phyloP scores from a whole-genome alignment of 2,113 vertebrate genomes.

The Labrus mixtus region DNA sequence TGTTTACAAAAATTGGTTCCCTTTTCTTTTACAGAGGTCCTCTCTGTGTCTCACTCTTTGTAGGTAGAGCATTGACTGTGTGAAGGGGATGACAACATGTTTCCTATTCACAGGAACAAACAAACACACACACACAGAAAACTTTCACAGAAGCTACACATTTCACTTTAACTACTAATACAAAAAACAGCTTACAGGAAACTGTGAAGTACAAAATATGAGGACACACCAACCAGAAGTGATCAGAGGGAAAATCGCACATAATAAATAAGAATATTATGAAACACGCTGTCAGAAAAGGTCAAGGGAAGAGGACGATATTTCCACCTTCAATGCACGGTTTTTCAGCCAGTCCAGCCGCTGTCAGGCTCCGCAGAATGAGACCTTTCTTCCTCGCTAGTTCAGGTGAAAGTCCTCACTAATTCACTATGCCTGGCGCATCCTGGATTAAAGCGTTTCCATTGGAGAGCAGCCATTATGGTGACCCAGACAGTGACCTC shows the following conservation, averaged over 20 bases:
- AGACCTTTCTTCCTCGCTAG: constrained; percentile 48
- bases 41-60: not conserved
- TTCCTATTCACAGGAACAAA: not conserved
- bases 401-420: constrained; percentile 58
- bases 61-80: constrained; percentile 14
- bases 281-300: not conserved
- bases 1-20: constrained; percentile 15
- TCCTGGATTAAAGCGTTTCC: constrained; percentile 48
- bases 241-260: not conserved
- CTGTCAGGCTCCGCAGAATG: constrained; percentile 47
- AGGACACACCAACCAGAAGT: not conserved
- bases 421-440: constrained; percentile 27
- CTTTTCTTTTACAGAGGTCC: constrained; percentile 3
- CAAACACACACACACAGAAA: not conserved
- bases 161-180: not conserved
- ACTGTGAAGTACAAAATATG: not conserved
- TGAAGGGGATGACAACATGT: constrained; percentile 39
- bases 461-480: constrained; percentile 27
- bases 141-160: not conserved
- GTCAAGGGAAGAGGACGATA: not conserved
- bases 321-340: constrained; percentile 27
- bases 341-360: constrained; percentile 3
- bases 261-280: constrained; percentile 4
- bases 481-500: constrained; percentile 40
- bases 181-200: not conserved